Evolutionary conservation across 2,888 invertebrate genomes (phyloP), one percentile per base, ranked within the genome.

Genomic region (Endomychus coccineus): DNA sequence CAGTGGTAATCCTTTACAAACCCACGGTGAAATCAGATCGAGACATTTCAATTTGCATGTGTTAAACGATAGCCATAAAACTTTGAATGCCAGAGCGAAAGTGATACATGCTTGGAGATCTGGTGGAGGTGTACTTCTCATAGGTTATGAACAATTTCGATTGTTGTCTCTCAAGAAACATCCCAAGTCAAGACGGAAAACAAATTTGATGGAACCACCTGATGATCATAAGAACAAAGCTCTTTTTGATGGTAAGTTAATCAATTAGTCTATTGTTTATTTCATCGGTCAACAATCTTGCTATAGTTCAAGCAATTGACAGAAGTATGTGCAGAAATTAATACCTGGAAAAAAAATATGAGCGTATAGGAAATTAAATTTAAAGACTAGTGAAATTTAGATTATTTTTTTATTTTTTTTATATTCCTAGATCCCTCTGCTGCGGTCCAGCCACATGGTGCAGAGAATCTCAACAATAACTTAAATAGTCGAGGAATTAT

Each of bases 111-210:
- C 86, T 36, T 98, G 97, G 97, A 74, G 78, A 22, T 74, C 77
- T 21, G 74, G 78, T 5, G 96, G 96, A 3, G 97, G 97, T 2
- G 95, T 97, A 1, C 71, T 98, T 21, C 73, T 98, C 52, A 90
- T 98, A 61, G 97, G 98, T 1, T 98, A 98, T 62, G 98, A 98
- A 68, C 75, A 97, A 60, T 98, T 91, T 61, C 75, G 97, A 11
- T 76, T 95, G 46, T 70, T 98, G 34, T 88, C 90, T 47, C 71
- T 88, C 58, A 85, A 84, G 59, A 76, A 80, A 50, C 73, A 78
- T 33, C 77, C 77, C 32, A 77, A 78, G 49, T 71, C 75, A 2
- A 77, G 71, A 56, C 78, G 72, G 50, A 77, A 74, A 58, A 71
- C 73, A 53, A 54, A 53, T 38, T 55, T 59, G 24, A 58, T 62